Evolutionary conservation across 37 sponge, comb jelly and placozoan genomes (phyloP), one percentile per base, ranked within the genome.

Genomic region (Chondrosia reniformis): DNA sequence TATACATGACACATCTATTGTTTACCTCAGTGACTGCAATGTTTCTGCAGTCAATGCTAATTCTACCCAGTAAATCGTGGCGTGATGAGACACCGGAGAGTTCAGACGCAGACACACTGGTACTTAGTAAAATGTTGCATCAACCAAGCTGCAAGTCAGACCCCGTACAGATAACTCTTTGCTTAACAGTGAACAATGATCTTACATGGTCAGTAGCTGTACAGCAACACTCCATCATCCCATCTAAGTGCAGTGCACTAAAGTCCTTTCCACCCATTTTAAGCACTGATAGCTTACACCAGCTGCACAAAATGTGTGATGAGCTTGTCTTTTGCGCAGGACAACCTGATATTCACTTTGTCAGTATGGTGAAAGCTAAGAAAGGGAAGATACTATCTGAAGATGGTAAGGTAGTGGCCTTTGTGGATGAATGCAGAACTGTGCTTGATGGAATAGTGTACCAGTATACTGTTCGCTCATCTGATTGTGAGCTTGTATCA

Each of bases 331-430:
- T 82, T 7, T 75, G 82, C 36, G n/a, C 74, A 24, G 76, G 82
- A 30, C 63, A 82, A 24, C 82, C 82, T 33, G 82, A 82, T 74
- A 21, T 9, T 5, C 33, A 74, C 10, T 82, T 75, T 74, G 49
- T 82, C 19, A 65, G 49, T 44, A 56, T 84, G 69, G 56, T 76
- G 21, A 58, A 74, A 3, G 34, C 36, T 3, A 73, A 85, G 39
- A 74, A 74, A 45, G 86, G 86, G 5, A 41, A 79, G 45, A 13
- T 85, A 7, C 64, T 24, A 39, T 79, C 80, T 17, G 46, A 40
- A 33, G 69, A 79, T 63, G 65, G 65, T 38, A 28, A 74, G 41
- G 64, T 79, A 19, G 75, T 46, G 31, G 80, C 80, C 42, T 55
- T 39, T 74, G 8, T 61, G 3, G 76, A 75, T 42, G 32, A 33